phyloP scores from a whole-genome alignment of 2,797 vertebrate species.

The Eulemur mongoz region DNA sequence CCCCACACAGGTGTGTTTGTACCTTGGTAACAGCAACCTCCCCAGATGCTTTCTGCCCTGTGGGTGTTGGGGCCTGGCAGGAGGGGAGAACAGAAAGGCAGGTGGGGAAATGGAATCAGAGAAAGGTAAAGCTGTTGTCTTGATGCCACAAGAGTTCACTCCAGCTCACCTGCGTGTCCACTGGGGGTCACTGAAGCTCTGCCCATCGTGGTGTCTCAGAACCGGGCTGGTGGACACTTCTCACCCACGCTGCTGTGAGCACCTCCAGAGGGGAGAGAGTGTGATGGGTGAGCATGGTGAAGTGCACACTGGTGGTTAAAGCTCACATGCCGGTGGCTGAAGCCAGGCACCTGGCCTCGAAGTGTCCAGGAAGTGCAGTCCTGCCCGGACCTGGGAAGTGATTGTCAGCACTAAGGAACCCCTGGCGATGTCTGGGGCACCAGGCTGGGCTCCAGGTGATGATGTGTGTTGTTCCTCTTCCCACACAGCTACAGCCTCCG shows the following conservation, averaged over 20 bases:
- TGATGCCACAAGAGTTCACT: neutral
- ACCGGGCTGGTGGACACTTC: accelerated
- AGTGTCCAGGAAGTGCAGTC: too few species aligned
- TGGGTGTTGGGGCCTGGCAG: neutral
- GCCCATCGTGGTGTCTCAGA: neutral
- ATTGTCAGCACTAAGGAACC: neutral
- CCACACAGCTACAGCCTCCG: slow-evolving; percentile 82
- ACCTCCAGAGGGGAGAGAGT: neutral
- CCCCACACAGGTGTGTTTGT: neutral
- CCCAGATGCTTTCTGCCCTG: neutral
- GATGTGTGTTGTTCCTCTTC: slow-evolving; percentile 63
- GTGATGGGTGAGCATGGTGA: accelerated
- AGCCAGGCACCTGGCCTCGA: neutral
- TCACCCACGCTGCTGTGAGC: accelerated
- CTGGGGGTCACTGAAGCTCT: neutral
- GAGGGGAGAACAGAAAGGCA: neutral
- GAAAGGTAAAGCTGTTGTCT: accelerated
- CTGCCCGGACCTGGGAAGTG: accelerated
- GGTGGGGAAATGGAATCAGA: too few species aligned
- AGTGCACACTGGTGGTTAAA: accelerated
- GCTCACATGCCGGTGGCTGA: accelerated
- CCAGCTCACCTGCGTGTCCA: neutral
- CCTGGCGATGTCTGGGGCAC: neutral
- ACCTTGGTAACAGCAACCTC: too few species aligned
- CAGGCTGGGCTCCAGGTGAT: neutral